phyloP scores from a whole-genome alignment of 2,797 vertebrate species.

The Sebastes nivosus region DNA sequence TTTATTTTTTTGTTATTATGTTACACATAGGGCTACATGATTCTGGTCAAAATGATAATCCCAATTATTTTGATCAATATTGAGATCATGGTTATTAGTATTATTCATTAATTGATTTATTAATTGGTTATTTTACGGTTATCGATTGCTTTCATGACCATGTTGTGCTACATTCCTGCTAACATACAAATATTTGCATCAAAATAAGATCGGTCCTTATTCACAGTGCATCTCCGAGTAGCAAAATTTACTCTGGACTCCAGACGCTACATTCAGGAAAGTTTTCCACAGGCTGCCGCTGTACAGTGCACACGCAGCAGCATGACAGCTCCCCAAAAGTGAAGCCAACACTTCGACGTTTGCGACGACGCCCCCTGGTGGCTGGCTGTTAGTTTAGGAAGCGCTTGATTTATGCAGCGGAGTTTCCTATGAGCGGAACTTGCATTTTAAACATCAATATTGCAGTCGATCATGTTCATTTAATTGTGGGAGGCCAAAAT shows the following conservation, averaged over 20 bases:
- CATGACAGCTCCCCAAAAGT: not conserved
- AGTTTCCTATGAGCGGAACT: not conserved
- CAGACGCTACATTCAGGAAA: not conserved
- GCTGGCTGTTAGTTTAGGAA: not conserved
- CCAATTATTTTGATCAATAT: not conserved
- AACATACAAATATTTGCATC: not conserved
- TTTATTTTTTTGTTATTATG: not conserved
- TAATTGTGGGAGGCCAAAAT: not conserved
- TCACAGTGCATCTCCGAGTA: no score
- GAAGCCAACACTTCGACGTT: not conserved
- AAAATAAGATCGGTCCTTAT: not conserved
- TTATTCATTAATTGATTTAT: not conserved
- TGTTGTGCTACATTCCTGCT: not conserved
- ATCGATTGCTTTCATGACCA: no score
- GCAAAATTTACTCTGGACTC: not conserved
- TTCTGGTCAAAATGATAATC: not conserved
- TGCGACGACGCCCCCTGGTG: not conserved
- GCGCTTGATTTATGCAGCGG: not conserved
- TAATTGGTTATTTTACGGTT: no score
- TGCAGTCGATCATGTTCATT: not conserved
- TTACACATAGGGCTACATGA: not conserved
- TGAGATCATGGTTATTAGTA: not conserved
- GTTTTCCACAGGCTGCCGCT: no score
- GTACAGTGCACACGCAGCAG: no score
- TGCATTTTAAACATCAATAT: not conserved